Evolutionary conservation across 2,797 vertebrate species (phyloP).

Genomic region (Sebastes nivosus): DNA sequence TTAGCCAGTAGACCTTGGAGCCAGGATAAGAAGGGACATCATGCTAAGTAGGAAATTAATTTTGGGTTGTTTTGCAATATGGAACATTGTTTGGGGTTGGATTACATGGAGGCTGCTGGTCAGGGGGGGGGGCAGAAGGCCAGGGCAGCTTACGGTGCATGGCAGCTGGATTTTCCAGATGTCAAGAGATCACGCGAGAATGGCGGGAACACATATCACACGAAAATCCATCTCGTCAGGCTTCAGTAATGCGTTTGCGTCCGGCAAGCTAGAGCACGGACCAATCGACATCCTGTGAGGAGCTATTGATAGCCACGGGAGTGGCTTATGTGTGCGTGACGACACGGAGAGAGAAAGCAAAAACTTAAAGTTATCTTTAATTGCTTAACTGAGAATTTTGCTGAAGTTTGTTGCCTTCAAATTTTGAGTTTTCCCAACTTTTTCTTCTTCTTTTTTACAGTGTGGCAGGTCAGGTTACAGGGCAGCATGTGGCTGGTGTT

Average conservation of each 20-base stretch:
- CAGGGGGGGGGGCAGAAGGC: not conserved
- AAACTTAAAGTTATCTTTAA: too few species aligned
- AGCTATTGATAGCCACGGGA: not conserved
- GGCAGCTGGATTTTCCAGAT: not conserved
- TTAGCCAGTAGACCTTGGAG: not conserved
- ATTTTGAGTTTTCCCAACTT: too few species aligned
- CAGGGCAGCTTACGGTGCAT: not conserved
- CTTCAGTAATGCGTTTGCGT: not conserved
- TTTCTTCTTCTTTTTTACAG: too few species aligned
- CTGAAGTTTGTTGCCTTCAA: too few species aligned
- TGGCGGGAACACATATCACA: not conserved
- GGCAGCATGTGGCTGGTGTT: constrained; percentile 32
- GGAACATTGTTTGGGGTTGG: not conserved
- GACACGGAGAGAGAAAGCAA: not conserved
- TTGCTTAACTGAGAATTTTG: too few species aligned
- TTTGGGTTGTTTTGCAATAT: constrained; percentile 22
- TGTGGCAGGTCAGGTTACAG: not conserved
- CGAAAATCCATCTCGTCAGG: not conserved
- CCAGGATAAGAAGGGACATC: constrained; percentile 39
- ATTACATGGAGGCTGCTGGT: not conserved
- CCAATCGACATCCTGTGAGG: not conserved
- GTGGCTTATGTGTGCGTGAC: not conserved
- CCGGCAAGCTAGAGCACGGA: not conserved
- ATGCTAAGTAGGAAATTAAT: constrained; percentile 54
- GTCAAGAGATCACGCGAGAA: not conserved